Evolutionary conservation across 2,113 vertebrate genomes (phyloP).

Genomic region (Oryzias woworae): DNA sequence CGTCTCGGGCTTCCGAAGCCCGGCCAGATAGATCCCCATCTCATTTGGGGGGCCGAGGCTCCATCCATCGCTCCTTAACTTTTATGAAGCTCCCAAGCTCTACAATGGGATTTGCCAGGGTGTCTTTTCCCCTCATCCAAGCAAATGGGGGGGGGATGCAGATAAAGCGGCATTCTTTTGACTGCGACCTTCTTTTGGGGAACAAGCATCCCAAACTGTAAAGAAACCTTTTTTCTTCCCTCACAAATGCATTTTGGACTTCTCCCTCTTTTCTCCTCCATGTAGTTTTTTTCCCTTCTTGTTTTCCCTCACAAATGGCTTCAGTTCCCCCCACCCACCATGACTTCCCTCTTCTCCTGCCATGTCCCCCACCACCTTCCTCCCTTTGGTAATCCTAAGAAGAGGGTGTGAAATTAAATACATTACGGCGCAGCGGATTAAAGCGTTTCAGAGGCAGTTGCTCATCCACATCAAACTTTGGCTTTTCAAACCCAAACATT

Average conservation of each 20-base stretch:
- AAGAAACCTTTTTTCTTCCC: slow-evolving; percentile 64
- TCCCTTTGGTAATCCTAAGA: slow-evolving; percentile 75
- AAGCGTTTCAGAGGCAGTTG: slow-evolving; percentile 93
- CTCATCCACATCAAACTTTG: slow-evolving; percentile 94
- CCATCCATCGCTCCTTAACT: slow-evolving; percentile 79
- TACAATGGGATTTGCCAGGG: slow-evolving; percentile 80
- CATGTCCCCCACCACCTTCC: slow-evolving; percentile 74
- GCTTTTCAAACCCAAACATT: slow-evolving; percentile 91
- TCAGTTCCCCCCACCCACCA: slow-evolving; percentile 70
- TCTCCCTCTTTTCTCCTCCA: slow-evolving; percentile 3
- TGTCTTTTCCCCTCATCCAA: slow-evolving; percentile 71
- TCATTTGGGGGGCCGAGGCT: slow-evolving; percentile 72
- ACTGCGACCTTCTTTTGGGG: slow-evolving; percentile 70
- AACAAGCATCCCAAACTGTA: slow-evolving; percentile 76
- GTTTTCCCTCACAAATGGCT: slow-evolving; percentile 61
- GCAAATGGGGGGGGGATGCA: slow-evolving; percentile 58
- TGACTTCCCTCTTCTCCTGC: slow-evolving; percentile 14
- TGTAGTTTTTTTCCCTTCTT: slow-evolving; percentile 21
- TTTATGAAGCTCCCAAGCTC: slow-evolving; percentile 79
- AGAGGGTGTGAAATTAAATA: slow-evolving; percentile 97
- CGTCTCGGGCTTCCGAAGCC: slow-evolving; percentile 71
- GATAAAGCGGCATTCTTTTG: slow-evolving; percentile 70
- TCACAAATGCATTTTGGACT: slow-evolving; percentile 21
- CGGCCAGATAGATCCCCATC: slow-evolving; percentile 76
- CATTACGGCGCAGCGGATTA: slow-evolving; percentile 90